Evolutionary conservation across 2,113 vertebrate species (phyloP).

Genomic region (Cricetomys ansorgei): DNA sequence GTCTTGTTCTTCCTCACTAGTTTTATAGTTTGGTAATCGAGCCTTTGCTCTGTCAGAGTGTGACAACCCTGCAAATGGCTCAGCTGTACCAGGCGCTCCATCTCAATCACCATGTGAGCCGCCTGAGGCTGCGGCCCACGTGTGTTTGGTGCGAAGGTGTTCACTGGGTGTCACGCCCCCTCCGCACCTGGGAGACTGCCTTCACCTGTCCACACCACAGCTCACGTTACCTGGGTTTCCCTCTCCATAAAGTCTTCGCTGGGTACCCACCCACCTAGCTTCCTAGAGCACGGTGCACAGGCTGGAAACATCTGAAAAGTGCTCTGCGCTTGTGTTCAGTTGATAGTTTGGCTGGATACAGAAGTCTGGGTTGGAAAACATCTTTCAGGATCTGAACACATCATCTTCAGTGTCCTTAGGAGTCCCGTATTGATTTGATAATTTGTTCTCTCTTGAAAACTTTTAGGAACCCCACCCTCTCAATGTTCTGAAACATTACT

Average conservation of each 20-base stretch:
- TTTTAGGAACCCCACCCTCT: neutral
- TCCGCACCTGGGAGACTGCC: neutral
- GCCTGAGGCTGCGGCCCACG: neutral
- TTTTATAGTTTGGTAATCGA: neutral
- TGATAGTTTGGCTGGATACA: neutral
- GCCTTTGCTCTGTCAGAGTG: neutral
- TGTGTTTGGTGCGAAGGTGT: rapidly evolving
- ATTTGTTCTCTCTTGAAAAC: neutral
- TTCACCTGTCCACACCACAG: rapidly evolving
- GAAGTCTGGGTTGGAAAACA: neutral
- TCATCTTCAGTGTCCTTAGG: neutral
- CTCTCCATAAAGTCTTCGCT: neutral
- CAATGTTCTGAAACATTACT: neutral
- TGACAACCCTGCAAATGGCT: neutral
- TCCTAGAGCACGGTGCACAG: neutral
- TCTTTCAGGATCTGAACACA: neutral
- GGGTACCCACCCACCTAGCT: neutral
- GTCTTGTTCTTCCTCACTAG: too few species aligned
- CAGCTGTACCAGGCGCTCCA: too few species aligned
- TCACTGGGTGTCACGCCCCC: neutral
- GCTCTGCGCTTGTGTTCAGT: neutral
- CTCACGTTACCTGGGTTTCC: rapidly evolving
- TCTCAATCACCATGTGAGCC: neutral
- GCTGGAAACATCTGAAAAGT: neutral
- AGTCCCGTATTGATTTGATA: neutral